phyloP scores from a whole-genome alignment of 2,797 vertebrate genomes.

The Brachyalestes nurse region DNA sequence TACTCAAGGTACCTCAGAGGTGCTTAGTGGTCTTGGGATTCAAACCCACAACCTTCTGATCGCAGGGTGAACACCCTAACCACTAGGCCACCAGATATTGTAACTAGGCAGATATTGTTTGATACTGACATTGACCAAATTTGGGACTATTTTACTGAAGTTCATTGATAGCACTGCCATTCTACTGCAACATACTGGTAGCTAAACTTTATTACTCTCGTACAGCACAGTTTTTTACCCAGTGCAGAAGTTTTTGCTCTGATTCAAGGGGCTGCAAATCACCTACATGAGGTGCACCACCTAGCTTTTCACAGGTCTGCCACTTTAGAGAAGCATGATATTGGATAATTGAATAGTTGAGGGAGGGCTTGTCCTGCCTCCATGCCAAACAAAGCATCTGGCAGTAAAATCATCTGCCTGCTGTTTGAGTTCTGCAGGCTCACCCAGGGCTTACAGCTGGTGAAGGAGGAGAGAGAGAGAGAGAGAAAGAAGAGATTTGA shows the following conservation, averaged over 20 bases:
- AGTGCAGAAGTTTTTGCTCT: background rate
- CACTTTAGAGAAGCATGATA: constrained; percentile 33
- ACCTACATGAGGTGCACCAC: constrained; percentile 2
- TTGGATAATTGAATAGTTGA: constrained; percentile 52
- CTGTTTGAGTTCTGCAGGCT: constrained; percentile 45
- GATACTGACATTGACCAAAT: too few species aligned
- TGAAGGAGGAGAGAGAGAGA: constrained; percentile 27
- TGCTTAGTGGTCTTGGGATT: too few species aligned
- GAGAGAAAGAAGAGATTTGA: constrained; percentile 27
- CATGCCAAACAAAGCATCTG: constrained; percentile 48
- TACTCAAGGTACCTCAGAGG: too few species aligned
- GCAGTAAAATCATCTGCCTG: constrained; percentile 48
- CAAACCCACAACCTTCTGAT: too few species aligned
- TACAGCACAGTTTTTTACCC: background rate
- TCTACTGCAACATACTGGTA: too few species aligned
- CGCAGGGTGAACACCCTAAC: too few species aligned
- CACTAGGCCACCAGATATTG: too few species aligned
- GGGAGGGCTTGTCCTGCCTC: constrained; percentile 44
- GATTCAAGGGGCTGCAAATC: constrained; percentile 17
- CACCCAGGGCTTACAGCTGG: constrained; percentile 30
- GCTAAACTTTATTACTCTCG: too few species aligned
- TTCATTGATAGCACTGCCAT: too few species aligned
- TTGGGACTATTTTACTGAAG: too few species aligned
- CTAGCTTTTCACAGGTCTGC: constrained; percentile 25
- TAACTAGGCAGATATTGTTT: too few species aligned